These are phyloP conservation scores for Erebia epiphron DNA, from an alignment of 2,888 invertebrate genomes.

Conservation along the genomic window DNA sequence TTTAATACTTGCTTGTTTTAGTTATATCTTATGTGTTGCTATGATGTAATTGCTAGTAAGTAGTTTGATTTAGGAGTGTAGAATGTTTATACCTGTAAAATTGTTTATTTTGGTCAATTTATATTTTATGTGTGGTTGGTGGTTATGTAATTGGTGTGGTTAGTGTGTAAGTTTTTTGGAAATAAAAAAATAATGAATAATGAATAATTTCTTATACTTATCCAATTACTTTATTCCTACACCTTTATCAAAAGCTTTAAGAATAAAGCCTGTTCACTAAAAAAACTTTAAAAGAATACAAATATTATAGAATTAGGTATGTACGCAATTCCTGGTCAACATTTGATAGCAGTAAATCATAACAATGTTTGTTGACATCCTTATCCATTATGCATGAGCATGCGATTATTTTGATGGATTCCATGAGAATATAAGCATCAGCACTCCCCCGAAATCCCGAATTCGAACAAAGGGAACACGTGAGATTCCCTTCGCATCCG, in stretches of 20 bases:
- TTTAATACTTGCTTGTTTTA: constrained; percentile 40
- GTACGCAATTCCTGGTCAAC: background rate
- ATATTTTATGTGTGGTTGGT: too few relatives aligned
- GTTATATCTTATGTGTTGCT: constrained; percentile 29
- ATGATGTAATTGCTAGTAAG: constrained; percentile 20
- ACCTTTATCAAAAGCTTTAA: background rate
- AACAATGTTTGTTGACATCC: constrained; percentile 68
- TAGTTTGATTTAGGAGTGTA: background rate
- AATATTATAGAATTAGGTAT: background rate
- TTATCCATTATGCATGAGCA: constrained; percentile 75
- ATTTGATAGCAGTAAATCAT: constrained; percentile 62
- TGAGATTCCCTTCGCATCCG: constrained; percentile 74
- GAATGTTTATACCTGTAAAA: background rate
- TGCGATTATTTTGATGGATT: constrained; percentile 81
- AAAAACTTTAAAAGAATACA: background rate
- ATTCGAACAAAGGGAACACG: constrained; percentile 80
- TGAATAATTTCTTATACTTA: background rate
- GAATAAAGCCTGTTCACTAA: background rate
- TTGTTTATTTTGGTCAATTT: background rate
- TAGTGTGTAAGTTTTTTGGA: too few relatives aligned
- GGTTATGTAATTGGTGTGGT: too few relatives aligned
- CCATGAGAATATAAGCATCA: constrained; percentile 76
- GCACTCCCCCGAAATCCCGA: constrained; percentile 80
- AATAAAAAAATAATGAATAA: too few relatives aligned
- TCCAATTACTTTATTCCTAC: background rate